phyloP scores from a whole-genome alignment of 2,888 invertebrate genomes.

The Phania funesta region DNA sequence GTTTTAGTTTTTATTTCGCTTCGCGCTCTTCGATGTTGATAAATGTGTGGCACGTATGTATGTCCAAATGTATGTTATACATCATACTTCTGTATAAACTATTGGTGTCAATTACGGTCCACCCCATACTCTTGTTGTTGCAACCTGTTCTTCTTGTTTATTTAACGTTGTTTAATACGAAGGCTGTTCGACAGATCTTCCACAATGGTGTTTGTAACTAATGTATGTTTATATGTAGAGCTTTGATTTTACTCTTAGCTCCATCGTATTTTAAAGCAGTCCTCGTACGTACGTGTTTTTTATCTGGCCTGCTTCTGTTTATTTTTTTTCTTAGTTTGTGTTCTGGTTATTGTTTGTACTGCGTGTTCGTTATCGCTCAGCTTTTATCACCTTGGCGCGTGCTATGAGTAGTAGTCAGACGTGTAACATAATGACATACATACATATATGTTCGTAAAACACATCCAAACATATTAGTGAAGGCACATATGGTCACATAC shows the following conservation, averaged over 20 bases:
- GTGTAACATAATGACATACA: constrained; percentile 57
- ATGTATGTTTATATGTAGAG: not conserved
- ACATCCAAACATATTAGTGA: not conserved
- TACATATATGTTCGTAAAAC: too few species aligned
- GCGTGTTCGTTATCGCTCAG: constrained; percentile 72
- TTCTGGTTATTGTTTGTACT: constrained; percentile 52
- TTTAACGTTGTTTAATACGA: constrained; percentile 20
- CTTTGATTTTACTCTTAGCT: not conserved
- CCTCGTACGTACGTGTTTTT: constrained; percentile 21
- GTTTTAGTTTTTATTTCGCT: not conserved
- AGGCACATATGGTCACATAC: too few species aligned
- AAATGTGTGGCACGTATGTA: not conserved
- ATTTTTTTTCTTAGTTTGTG: constrained; percentile 28
- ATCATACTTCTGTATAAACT: constrained; percentile 13
- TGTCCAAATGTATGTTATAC: not conserved
- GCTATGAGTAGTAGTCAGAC: constrained; percentile 58
- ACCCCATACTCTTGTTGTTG: constrained; percentile 26
- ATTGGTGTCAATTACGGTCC: constrained; percentile 44
- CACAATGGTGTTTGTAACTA: not conserved
- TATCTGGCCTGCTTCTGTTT: constrained; percentile 26
- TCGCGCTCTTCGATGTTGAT: not conserved
- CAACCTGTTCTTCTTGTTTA: constrained; percentile 3
- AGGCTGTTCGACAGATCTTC: not conserved
- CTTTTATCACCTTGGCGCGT: constrained; percentile 72
- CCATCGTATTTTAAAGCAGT: not conserved